Conservation (phyloP, 1,140 invertebrate species). For the Ericerus pela region DNA sequence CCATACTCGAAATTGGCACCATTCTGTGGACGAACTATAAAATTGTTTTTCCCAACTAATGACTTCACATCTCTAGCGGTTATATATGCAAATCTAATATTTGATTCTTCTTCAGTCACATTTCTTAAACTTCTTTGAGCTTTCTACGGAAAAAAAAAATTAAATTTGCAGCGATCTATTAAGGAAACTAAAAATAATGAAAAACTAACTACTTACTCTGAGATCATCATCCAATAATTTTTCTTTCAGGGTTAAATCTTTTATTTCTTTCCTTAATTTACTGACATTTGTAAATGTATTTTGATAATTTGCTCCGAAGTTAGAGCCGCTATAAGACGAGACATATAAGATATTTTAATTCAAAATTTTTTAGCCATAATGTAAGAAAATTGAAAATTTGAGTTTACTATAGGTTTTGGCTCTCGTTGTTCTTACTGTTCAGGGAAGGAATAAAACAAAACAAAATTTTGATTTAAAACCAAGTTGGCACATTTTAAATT, state of each 20-base stretch:
- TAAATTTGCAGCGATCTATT: not conserved
- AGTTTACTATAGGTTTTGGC: no score
- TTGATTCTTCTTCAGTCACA: not conserved
- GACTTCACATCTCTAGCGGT: not conserved
- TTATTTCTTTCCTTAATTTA: not conserved
- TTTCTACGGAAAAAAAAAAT: constrained; percentile 1
- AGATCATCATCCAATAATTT: not conserved
- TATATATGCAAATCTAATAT: not conserved
- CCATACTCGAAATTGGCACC: not conserved
- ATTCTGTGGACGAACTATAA: not conserved
- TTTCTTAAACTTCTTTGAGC: not conserved
- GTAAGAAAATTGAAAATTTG: no score
- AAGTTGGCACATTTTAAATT: no score
- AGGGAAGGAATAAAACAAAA: no score
- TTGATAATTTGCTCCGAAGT: not conserved
- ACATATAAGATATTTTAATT: not conserved
- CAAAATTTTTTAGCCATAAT: no score
- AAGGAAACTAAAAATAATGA: not conserved
- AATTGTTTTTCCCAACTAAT: not conserved
- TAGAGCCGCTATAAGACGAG: not conserved
- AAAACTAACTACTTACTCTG: not conserved
- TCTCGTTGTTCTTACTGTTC: no score
- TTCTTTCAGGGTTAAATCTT: not conserved
- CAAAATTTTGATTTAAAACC: no score
- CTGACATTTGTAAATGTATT: not conserved